Evolutionary conservation across 2,797 vertebrate species (phyloP).

Genomic region (Aplochiton taeniatus): DNA sequence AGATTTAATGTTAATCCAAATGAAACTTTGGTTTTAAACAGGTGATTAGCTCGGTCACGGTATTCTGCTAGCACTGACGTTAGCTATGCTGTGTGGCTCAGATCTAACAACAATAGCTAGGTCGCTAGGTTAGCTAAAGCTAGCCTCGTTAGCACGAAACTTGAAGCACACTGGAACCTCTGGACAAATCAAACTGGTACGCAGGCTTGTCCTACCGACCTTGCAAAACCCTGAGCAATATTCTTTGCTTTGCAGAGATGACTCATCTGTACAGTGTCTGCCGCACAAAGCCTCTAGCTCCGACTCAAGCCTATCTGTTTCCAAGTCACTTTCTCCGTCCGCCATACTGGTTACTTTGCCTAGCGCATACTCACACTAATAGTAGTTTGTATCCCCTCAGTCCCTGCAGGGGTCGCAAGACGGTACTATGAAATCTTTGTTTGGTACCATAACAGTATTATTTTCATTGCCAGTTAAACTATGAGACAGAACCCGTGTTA

Average conservation of each 20-base stretch:
- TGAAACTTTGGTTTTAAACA: not conserved
- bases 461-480: too few relatives aligned
- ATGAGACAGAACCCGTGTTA: too few relatives aligned
- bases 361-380: conserved; percentile 86
- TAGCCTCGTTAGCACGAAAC: conserved; percentile 49
- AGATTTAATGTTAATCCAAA: not conserved
- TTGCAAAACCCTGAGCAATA: conserved; percentile 92
- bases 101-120: conserved; percentile 31
- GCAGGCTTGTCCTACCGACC: conserved; percentile 71
- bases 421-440: too few relatives aligned
- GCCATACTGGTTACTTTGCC: conserved; percentile 93
- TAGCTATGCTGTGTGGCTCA: conserved; percentile 11
- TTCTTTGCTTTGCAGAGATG: conserved; percentile 78
- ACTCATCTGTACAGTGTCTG: conserved; percentile 62
- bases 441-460: too few relatives aligned
- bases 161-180: not conserved
- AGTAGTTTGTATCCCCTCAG: too few relatives aligned
- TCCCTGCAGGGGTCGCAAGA: too few relatives aligned
- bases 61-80: too few relatives aligned
- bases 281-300: conserved; percentile 83
- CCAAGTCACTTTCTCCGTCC: conserved; percentile 96
- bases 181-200: not conserved
- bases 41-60: rapidly evolving
- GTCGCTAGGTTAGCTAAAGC: conserved; percentile 54
- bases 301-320: conserved; percentile 89